phyloP scores from a whole-genome alignment of 2,797 vertebrate species.

The Scarus forsteni region DNA sequence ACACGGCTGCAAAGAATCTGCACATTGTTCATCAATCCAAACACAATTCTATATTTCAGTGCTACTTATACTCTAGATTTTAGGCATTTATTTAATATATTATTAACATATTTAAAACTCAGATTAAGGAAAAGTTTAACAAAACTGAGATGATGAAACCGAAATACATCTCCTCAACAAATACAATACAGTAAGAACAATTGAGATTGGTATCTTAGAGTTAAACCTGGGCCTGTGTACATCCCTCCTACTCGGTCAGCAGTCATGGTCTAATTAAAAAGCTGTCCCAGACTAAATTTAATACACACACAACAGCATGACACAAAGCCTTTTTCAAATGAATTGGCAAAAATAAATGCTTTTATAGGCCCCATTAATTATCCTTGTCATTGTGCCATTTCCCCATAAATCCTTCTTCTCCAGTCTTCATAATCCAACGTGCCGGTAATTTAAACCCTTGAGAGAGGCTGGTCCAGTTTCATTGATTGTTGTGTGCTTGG shows the following conservation, averaged over 20 bases:
- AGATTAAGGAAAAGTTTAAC: too few relatives aligned
- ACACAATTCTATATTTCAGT: too few relatives aligned
- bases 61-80: too few relatives aligned
- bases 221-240: neutral
- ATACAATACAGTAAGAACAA: too few relatives aligned
- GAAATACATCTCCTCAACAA: too few relatives aligned
- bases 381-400: slow-evolving; percentile 6
- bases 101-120: too few relatives aligned
- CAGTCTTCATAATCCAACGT: slow-evolving; percentile 4
- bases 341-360: slow-evolving; percentile 3
- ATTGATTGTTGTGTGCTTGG: slow-evolving; percentile 48
- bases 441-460: slow-evolving; percentile 42
- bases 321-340: slow-evolving; percentile 9
- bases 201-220: too few relatives aligned
- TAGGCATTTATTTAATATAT: too few relatives aligned
- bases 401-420: slow-evolving; percentile 8
- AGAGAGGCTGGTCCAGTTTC: slow-evolving; percentile 38
- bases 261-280: slow-evolving; percentile 7
- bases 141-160: too few relatives aligned
- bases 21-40: too few relatives aligned
- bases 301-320: slow-evolving; percentile 9
- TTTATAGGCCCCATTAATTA: neutral
- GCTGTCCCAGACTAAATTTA: slow-evolving; percentile 3
- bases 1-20: too few relatives aligned
- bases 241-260: neutral